These are phyloP conservation scores for Rhingia campestris DNA, from an alignment of 2,888 invertebrate genomes.

Conservation along the genomic window DNA sequence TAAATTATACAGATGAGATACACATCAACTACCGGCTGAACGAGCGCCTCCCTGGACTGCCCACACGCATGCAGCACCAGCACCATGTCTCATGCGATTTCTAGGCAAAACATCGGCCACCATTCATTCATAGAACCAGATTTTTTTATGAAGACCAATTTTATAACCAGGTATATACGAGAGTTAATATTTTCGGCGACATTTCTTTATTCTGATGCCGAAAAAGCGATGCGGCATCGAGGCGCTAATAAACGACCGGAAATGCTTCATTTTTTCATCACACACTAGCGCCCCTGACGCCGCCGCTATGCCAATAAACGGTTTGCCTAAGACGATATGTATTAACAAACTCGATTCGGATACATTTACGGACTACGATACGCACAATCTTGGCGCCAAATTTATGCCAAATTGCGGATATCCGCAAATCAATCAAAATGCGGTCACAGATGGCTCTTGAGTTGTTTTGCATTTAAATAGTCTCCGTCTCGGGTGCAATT, in stretches of 20 bases:
- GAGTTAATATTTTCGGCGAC: conserved; percentile 34
- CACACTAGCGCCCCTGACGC: background rate
- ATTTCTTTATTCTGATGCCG: conserved; percentile 25
- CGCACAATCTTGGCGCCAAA: conserved; percentile 18
- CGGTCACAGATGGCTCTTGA: conserved; percentile 79
- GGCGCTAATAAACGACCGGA: conserved; percentile 55
- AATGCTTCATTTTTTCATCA: conserved; percentile 63
- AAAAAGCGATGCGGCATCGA: conserved; percentile 22
- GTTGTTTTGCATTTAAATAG: conserved; percentile 1
- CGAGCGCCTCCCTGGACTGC: conserved; percentile 25
- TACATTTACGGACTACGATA: background rate
- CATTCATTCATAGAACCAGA: conserved; percentile 41
- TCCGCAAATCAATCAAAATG: conserved; percentile 82
- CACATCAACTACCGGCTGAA: conserved; percentile 4
- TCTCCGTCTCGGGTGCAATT: background rate
- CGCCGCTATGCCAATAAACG: no score
- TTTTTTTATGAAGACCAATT: conserved; percentile 25
- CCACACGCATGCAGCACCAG: conserved; percentile 27
- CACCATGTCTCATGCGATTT: background rate
- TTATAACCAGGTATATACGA: conserved; percentile 30
- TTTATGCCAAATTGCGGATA: conserved; percentile 75
- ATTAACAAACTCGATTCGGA: no score
- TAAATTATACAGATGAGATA: conserved; percentile 39
- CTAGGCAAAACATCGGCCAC: conserved; percentile 1
- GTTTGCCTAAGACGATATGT: no score